A percentile compares a stretch with the other conserved stretches of the same genome.
Evolutionary conservation across 2,113 vertebrate species (phyloP).

Genomic region (Globicephala melas): DNA sequence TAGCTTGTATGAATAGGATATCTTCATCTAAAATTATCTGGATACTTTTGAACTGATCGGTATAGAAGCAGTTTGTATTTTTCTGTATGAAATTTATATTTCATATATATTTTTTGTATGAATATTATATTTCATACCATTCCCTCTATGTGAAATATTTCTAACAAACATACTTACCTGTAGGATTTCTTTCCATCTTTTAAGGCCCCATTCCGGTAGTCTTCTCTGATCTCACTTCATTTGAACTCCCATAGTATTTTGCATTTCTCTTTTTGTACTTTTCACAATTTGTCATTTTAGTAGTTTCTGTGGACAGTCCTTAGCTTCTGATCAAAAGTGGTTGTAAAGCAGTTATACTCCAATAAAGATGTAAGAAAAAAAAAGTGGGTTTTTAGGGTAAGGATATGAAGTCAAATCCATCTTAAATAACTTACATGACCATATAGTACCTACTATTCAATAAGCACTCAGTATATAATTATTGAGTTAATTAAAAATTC

Average conservation of each 20-base stretch:
- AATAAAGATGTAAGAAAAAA: not conserved
- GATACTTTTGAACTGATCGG: not conserved
- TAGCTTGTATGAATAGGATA: not conserved
- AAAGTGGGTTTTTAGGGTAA: not conserved
- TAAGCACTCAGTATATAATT: constrained; percentile 6
- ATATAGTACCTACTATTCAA: not conserved
- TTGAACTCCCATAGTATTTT: not conserved
- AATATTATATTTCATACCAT: not conserved
- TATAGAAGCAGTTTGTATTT: not conserved
- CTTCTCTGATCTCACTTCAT: constrained; percentile 8
- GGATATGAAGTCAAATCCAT: not conserved
- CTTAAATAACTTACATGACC: not conserved
- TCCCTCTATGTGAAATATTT: not conserved
- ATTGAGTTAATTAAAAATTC: constrained; percentile 13
- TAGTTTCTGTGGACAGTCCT: not conserved
- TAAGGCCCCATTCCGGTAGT: not conserved
- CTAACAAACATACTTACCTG: not conserved
- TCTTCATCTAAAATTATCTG: constrained; percentile 48
- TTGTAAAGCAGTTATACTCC: too few species aligned
- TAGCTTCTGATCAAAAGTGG: not conserved
- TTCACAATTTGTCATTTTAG: not conserved
- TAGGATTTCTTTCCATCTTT: constrained; percentile 19
- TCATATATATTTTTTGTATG: too few species aligned
- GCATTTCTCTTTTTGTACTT: not conserved
- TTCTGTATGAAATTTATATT: not conserved